Conservation (phyloP, 2,797 vertebrate species). For the Bufotes viridis region DNA sequence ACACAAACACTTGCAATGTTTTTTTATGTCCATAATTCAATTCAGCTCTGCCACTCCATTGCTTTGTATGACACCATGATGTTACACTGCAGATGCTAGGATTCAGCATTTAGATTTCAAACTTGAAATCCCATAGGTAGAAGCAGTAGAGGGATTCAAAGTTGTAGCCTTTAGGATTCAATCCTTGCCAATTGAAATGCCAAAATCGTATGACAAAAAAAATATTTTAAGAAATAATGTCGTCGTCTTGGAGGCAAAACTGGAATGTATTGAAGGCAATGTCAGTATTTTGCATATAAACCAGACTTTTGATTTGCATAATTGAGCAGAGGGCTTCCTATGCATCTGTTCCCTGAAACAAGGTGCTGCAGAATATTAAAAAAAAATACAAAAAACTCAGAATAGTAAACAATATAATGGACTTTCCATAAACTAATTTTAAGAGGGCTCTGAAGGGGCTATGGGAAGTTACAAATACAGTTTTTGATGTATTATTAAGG, state of each 20-base stretch:
- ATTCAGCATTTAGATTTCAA: constrained; percentile 39
- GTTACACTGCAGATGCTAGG: constrained; percentile 10
- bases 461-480: constrained; percentile 38
- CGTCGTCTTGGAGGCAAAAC: constrained; percentile 52
- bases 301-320: constrained; percentile 63
- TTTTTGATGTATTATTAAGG: constrained; percentile 27
- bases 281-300: constrained; percentile 63
- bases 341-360: constrained; percentile 59
- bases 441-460: constrained; percentile 11
- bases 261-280: constrained; percentile 46
- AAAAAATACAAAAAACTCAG: constrained; percentile 29
- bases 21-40: not conserved
- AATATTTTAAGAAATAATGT: constrained; percentile 56
- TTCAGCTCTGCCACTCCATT: constrained; percentile 1
- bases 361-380: constrained; percentile 52
- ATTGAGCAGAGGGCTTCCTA: constrained; percentile 63
- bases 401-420: constrained; percentile 37
- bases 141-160: constrained; percentile 18
- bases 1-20: constrained; percentile 11
- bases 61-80: not conserved
- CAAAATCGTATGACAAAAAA: constrained; percentile 33
- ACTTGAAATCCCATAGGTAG: constrained; percentile 54
- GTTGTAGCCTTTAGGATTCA: constrained; percentile 31
- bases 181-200: constrained; percentile 39
- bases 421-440: constrained; percentile 46